Conservation (phyloP, 2,888 invertebrate genomes). For the Athetis lepigone region DNA sequence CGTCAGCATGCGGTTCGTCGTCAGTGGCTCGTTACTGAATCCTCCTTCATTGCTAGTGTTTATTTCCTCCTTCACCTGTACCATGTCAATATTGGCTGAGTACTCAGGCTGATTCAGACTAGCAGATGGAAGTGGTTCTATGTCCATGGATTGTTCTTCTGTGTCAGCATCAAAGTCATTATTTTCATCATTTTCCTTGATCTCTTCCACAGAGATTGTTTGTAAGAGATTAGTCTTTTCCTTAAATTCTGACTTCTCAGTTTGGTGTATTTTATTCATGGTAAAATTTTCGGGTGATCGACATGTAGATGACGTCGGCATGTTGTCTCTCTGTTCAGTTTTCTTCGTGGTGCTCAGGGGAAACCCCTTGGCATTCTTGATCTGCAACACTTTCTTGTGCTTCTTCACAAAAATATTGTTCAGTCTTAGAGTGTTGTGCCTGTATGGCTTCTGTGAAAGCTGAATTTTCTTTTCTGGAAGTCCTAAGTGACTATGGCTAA, state of each 20-base stretch:
- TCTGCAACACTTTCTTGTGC: constrained; percentile 85
- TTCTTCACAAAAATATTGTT: constrained; percentile 87
- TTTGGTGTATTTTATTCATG: constrained; percentile 74
- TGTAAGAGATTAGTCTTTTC: constrained; percentile 70
- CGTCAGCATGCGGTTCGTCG: constrained; percentile 70
- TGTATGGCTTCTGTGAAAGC: constrained; percentile 70
- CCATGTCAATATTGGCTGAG: constrained; percentile 65
- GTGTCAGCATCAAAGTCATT: constrained; percentile 81
- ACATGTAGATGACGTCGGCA: constrained; percentile 76
- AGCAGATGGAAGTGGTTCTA: constrained; percentile 77
- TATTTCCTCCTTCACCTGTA: constrained; percentile 84
- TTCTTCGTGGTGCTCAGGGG: constrained; percentile 55
- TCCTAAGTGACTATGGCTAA: constrained; percentile 63
- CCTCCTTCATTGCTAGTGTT: constrained; percentile 81
- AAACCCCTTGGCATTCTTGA: constrained; percentile 80
- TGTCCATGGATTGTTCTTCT: constrained; percentile 84
- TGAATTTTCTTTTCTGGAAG: constrained; percentile 69
- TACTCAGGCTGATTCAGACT: constrained; percentile 69
- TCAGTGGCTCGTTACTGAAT: constrained; percentile 76
- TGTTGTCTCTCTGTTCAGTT: constrained; percentile 66
- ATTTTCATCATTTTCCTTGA: constrained; percentile 73
- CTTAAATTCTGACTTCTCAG: constrained; percentile 66
- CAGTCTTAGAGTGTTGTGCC: constrained; percentile 77
- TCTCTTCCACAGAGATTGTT: constrained; percentile 79
- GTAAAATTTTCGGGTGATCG: constrained; percentile 79